Conservation (phyloP, 1,140 invertebrate species). For the Sitophilus oryzae region DNA sequence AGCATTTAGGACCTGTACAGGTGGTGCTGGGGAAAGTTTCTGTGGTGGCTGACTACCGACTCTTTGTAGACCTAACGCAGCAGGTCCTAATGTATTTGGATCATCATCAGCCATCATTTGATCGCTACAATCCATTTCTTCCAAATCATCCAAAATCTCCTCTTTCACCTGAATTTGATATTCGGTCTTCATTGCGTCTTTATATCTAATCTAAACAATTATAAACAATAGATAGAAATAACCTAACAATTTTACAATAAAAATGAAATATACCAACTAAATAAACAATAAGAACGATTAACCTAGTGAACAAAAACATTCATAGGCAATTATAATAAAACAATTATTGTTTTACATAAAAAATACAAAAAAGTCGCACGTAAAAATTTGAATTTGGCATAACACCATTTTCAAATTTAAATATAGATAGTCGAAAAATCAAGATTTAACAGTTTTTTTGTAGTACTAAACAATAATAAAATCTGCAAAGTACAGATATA, state of each 20-base stretch:
- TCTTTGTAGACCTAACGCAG: conserved; percentile 68
- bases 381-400: conserved; percentile 40
- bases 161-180: conserved; percentile 49
- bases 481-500: neutral
- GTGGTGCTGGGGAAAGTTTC: conserved; percentile 61
- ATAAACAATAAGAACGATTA: too few species aligned
- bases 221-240: conserved; percentile 14
- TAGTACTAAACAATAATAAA: neutral
- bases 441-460: neutral
- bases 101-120: conserved; percentile 58
- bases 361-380: conserved; percentile 34
- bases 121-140: conserved; percentile 42
- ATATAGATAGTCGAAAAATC: conserved; percentile 30
- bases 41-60: conserved; percentile 68
- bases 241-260: conserved; percentile 10
- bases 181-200: conserved; percentile 42
- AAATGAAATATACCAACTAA: too few species aligned
- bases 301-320: too few species aligned
- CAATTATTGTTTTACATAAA: neutral
- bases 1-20: conserved; percentile 70
- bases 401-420: conserved; percentile 43
- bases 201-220: conserved; percentile 21
- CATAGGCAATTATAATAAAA: too few species aligned
- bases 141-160: conserved; percentile 57
- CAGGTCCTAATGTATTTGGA: conserved; percentile 63